Conservation (phyloP, 2,113 vertebrate genomes). For the Lucifuga dentata region DNA sequence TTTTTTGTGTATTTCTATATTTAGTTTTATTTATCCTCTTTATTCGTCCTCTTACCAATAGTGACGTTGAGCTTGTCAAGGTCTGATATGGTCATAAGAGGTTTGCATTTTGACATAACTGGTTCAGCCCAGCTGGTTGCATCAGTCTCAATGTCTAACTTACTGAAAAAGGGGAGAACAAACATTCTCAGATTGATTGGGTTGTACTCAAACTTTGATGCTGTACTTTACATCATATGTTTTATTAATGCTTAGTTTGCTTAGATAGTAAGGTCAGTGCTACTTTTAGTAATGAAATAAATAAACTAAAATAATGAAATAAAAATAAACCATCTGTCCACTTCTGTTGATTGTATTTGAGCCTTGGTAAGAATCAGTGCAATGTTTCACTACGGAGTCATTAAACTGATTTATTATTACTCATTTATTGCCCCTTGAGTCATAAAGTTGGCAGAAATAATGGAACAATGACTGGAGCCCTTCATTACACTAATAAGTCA, state of each 20-base stretch:
- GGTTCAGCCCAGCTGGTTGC: conserved; percentile 83
- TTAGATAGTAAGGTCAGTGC: not conserved
- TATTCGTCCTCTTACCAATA: conserved; percentile 77
- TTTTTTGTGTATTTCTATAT: not conserved
- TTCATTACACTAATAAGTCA: conserved; percentile 59
- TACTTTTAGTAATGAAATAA: not conserved
- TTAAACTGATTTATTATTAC: conserved; percentile 47
- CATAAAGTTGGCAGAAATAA: conserved; percentile 12
- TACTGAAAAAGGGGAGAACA: conserved; percentile 51
- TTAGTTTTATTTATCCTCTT: not conserved
- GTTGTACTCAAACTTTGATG: not conserved
- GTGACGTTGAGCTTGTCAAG: conserved; percentile 84
- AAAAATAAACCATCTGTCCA: not conserved
- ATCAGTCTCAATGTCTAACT: conserved; percentile 69
- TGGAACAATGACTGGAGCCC: conserved; percentile 5
- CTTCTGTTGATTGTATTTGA: conserved; percentile 4
- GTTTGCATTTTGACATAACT: conserved; percentile 78
- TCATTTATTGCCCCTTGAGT: conserved; percentile 15
- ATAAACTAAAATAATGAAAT: too few relatives aligned
- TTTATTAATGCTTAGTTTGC: not conserved
- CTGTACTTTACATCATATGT: too few relatives aligned
- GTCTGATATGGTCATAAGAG: conserved; percentile 79
- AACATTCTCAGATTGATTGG: not conserved
- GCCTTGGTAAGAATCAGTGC: conserved; percentile 18
- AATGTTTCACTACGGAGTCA: conserved; percentile 10